Percentiles rank a stretch among this genome's conserved stretches.
Conservation (phyloP, 2,888 invertebrate genomes). For the Piscicola geometra region DNA sequence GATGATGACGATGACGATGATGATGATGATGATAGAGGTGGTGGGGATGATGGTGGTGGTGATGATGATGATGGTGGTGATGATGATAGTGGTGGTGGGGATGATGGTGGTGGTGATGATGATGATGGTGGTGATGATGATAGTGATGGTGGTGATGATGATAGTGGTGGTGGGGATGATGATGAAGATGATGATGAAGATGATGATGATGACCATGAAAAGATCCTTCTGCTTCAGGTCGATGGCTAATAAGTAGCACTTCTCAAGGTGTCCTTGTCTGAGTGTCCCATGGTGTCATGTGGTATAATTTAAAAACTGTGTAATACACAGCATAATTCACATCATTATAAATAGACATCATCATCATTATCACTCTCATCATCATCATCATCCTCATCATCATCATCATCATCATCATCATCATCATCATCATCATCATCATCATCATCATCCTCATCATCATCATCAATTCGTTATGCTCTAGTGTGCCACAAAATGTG, state of each 20-base stretch:
- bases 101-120: conserved; percentile 14
- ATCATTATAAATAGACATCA: no score
- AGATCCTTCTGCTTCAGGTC: not conserved
- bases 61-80: conserved; percentile 5
- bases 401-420: not conserved
- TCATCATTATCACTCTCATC: no score
- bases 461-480: no score
- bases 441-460: conserved; percentile 20
- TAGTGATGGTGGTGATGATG: not conserved
- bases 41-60: not conserved
- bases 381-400: conserved; percentile 16
- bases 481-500: no score
- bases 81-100: conserved; percentile 5
- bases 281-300: no score
- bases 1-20: conserved; percentile 5
- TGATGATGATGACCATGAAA: conserved; percentile 9
- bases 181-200: conserved; percentile 9
- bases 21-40: conserved; percentile 14
- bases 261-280: not conserved
- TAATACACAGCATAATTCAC: no score
- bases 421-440: conserved; percentile 18
- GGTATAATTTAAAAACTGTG: no score
- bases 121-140: not conserved
- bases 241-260: not conserved
- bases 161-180: not conserved